Conservation (phyloP, 1,140 invertebrate species). For the Drosophila oshimai region DNA sequence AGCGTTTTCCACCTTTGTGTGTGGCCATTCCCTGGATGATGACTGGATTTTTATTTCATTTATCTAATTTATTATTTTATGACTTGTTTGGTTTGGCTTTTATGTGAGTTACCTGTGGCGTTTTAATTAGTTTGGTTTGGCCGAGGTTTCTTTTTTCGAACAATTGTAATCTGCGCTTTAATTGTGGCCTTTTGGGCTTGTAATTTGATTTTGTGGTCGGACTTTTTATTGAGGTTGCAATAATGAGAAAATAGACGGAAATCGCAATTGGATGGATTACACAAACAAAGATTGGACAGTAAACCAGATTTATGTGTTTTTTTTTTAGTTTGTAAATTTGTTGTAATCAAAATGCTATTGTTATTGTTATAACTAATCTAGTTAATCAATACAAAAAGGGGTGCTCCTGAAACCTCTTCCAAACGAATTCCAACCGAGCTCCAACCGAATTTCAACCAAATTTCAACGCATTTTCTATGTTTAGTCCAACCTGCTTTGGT, state of each 20-base stretch:
- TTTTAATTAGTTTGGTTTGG: slow-evolving; percentile 48
- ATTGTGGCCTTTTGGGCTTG: slow-evolving; percentile 44
- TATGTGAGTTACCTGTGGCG: slow-evolving; percentile 7
- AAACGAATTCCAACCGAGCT: too few relatives aligned
- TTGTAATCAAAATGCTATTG: not conserved
- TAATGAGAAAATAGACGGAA: slow-evolving; percentile 1
- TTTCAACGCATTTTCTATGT: too few relatives aligned
- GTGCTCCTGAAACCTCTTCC: too few relatives aligned
- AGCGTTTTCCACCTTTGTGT: slow-evolving; percentile 11
- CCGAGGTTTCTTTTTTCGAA: slow-evolving; percentile 32
- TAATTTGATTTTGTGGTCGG: slow-evolving; percentile 57
- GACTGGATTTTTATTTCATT: slow-evolving; percentile 31
- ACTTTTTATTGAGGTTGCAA: not conserved
- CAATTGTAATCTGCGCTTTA: slow-evolving; percentile 8
- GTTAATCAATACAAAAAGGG: too few relatives aligned
- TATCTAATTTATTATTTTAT: slow-evolving; percentile 13
- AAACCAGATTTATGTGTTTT: not conserved
- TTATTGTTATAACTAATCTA: too few relatives aligned
- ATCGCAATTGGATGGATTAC: not conserved
- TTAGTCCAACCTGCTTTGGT: too few relatives aligned
- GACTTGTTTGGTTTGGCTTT: slow-evolving; percentile 10
- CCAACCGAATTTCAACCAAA: too few relatives aligned
- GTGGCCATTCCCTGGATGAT: slow-evolving; percentile 40
- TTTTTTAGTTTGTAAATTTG: not conserved
- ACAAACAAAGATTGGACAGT: not conserved